phyloP scores from a whole-genome alignment of 2,888 invertebrate genomes.

The Malthinus seriepunctatus region DNA sequence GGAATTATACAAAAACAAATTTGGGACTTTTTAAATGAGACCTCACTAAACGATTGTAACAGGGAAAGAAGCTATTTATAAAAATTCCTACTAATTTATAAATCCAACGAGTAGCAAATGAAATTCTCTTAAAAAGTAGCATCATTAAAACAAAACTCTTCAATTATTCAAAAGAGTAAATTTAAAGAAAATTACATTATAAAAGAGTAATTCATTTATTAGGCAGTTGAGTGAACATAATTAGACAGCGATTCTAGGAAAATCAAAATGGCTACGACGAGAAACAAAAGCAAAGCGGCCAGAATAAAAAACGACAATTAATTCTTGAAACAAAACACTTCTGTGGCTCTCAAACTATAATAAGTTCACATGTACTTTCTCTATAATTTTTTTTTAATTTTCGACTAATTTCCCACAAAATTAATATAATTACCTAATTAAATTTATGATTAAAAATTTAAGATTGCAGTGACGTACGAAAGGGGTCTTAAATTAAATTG shows the following conservation, averaged over 20 bases:
- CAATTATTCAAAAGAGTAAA: conserved; percentile 43
- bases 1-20: too few species aligned
- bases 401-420: too few species aligned
- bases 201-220: conserved; percentile 51
- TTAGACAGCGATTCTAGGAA: conserved; percentile 51
- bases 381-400: conserved; percentile 1
- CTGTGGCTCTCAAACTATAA: conserved; percentile 36
- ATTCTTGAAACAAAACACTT: conserved; percentile 52
- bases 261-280: conserved; percentile 52
- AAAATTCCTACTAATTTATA: background rate
- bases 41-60: too few species aligned
- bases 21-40: too few species aligned
- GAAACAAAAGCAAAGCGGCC: conserved; percentile 46
- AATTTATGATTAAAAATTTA: too few species aligned
- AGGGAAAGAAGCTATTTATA: too few species aligned
- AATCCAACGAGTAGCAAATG: conserved; percentile 23
- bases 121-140: conserved; percentile 28
- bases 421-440: too few species aligned
- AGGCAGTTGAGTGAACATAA: conserved; percentile 49
- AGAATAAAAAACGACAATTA: conserved; percentile 51
- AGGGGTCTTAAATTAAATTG: too few species aligned
- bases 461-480: too few species aligned
- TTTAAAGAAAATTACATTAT: conserved; percentile 48
- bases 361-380: conserved; percentile 38
- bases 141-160: conserved; percentile 41